Evolutionary conservation across 2,113 vertebrate genomes (phyloP).

Genomic region (Panthera uncia): DNA sequence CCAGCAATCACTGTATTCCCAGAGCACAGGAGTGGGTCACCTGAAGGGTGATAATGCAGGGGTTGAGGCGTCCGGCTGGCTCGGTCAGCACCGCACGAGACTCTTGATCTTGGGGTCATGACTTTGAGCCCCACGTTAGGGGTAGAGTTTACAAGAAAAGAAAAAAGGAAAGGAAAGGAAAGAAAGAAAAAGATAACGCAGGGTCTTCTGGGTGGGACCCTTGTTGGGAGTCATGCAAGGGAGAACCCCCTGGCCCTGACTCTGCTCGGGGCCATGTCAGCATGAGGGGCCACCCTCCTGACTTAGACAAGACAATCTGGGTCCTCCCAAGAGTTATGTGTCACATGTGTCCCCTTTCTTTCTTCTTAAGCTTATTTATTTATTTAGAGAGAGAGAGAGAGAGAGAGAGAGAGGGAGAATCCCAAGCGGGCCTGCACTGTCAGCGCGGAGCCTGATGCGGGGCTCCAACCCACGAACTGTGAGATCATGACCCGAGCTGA

Average conservation of each 20-base stretch:
- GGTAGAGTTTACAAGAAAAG: not conserved
- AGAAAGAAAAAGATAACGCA: not conserved
- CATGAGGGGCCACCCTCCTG: not conserved
- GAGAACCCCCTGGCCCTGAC: not conserved
- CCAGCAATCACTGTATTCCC: not conserved
- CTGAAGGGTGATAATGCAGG: not conserved
- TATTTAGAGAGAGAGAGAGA: no score
- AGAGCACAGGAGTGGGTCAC: not conserved
- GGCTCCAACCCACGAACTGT: no score
- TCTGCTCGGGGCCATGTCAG: not conserved
- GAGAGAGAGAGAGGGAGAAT: no score
- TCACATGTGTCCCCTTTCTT: not conserved
- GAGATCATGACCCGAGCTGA: no score
- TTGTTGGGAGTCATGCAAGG: not conserved
- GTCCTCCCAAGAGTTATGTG: not conserved
- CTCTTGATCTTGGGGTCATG: not conserved
- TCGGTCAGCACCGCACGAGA: not conserved
- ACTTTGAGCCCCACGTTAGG: not conserved
- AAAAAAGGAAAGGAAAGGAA: not conserved
- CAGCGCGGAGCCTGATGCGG: no score
- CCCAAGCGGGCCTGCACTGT: no score
- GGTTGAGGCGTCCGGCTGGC: not conserved
- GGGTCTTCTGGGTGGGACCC: not conserved
- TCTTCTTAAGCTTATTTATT: not conserved
- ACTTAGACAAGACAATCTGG: not conserved